Conservation (phyloP, 2,797 vertebrate species). For the Poecilia picta region DNA sequence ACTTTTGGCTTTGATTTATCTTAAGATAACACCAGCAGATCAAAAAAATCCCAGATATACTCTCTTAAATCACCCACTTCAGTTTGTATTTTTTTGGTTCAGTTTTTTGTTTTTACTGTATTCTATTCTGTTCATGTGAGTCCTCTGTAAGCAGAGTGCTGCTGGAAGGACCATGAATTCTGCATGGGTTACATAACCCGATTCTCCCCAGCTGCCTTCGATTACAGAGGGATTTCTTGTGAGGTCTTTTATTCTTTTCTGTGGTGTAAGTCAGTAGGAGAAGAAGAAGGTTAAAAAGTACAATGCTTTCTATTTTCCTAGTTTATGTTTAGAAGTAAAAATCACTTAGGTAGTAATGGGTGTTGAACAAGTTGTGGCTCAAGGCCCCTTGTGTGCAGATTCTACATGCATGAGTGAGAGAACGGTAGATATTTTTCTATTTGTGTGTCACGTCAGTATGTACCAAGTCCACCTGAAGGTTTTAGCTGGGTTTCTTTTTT, state of each 20-base stretch:
- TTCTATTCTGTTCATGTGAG: conserved; percentile 1
- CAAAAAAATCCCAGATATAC: too few relatives aligned
- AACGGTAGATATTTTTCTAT: neutral
- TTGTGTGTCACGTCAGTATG: neutral
- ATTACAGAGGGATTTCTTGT: conserved; percentile 48
- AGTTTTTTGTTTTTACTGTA: neutral
- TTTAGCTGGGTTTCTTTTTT: neutral
- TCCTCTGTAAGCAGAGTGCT: conserved; percentile 23
- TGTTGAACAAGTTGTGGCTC: neutral
- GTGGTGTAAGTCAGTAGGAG: conserved; percentile 37
- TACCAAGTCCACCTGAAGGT: neutral
- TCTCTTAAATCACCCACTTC: neutral
- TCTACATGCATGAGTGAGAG: neutral
- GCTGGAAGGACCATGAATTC: conserved; percentile 46
- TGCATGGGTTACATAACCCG: conserved; percentile 57
- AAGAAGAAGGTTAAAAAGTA: conserved; percentile 30
- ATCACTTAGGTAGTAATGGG: conserved; percentile 4
- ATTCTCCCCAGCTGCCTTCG: conserved; percentile 52
- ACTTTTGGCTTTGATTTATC: neutral
- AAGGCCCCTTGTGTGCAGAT: neutral
- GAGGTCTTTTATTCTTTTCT: conserved; percentile 43
- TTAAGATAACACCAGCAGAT: neutral
- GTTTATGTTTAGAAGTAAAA: conserved; percentile 13
- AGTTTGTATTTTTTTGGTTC: neutral
- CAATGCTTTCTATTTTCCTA: conserved; percentile 14